Percentiles rank a stretch among this genome's conserved stretches.
These are phyloP conservation scores for Agapetus fuscipes DNA, from an alignment of 2,888 invertebrate genomes.

Conservation along the genomic window DNA sequence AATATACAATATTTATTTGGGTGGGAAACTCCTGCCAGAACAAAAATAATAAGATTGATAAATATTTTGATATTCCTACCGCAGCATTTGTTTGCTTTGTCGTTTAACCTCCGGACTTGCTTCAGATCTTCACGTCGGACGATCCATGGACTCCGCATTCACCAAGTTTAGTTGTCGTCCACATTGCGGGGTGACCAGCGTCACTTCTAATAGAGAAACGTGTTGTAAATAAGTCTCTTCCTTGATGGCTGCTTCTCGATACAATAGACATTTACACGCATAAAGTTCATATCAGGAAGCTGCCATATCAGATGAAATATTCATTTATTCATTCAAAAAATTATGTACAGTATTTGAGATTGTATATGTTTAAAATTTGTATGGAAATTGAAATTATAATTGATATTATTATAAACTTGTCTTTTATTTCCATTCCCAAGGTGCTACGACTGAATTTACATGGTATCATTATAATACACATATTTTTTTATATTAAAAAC, in stretches of 20 bases:
- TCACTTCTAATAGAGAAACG: too few relatives aligned
- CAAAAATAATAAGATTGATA: too few relatives aligned
- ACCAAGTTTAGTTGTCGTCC: too few relatives aligned
- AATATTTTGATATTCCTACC: background rate
- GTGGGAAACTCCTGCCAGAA: too few relatives aligned
- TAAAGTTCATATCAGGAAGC: constrained; percentile 55
- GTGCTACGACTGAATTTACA: too few relatives aligned
- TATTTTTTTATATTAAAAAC: too few relatives aligned
- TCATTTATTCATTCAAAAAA: constrained; percentile 38
- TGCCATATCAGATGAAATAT: constrained; percentile 56
- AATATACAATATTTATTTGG: too few relatives aligned
- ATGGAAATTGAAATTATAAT: constrained; percentile 50
- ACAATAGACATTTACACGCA: constrained; percentile 19
- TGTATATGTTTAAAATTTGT: constrained; percentile 74
- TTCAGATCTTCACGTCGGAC: too few relatives aligned
- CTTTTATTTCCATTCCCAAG: constrained; percentile 9
- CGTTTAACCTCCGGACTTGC: too few relatives aligned
- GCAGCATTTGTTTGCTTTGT: background rate
- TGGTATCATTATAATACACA: too few relatives aligned
- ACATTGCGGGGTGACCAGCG: too few relatives aligned
- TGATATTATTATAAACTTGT: constrained; percentile 21
- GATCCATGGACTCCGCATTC: too few relatives aligned
- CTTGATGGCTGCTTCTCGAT: constrained; percentile 27
- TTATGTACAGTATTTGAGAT: constrained; percentile 71
- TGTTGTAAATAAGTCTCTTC: constrained; percentile 28